These are phyloP conservation scores for Cataglyphis cursor DNA, from an alignment of 2,888 invertebrate genomes.

Conservation along the genomic window DNA sequence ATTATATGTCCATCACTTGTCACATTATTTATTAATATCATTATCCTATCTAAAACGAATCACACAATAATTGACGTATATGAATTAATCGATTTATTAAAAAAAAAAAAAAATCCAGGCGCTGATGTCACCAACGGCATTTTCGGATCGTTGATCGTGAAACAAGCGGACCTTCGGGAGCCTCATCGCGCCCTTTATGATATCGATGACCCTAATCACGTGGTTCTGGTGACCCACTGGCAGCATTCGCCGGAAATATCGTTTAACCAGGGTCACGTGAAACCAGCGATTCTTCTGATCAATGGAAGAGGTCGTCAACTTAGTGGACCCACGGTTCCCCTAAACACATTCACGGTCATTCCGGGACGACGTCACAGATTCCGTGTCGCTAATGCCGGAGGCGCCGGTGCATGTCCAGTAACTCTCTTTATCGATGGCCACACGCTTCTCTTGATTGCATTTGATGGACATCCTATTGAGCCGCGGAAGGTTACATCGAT, in stretches of 20 bases:
- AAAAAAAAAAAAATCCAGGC: slow-evolving; percentile 82
- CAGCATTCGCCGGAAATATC: slow-evolving; percentile 87
- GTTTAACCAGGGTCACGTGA: slow-evolving; percentile 86
- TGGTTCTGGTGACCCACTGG: slow-evolving; percentile 92
- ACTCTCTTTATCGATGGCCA: slow-evolving; percentile 90
- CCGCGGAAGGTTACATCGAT: slow-evolving; percentile 89
- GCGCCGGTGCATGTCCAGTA: slow-evolving; percentile 90
- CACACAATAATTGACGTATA: background rate
- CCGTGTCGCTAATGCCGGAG: slow-evolving; percentile 90
- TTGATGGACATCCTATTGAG: slow-evolving; percentile 91
- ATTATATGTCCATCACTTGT: no score
- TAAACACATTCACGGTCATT: slow-evolving; percentile 87
- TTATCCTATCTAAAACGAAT: background rate
- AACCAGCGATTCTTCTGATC: slow-evolving; percentile 89
- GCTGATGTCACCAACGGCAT: slow-evolving; percentile 91
- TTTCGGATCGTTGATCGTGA: slow-evolving; percentile 91
- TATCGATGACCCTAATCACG: slow-evolving; percentile 90
- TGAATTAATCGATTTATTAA: background rate
- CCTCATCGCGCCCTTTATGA: slow-evolving; percentile 90
- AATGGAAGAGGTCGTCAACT: slow-evolving; percentile 89
- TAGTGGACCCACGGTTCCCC: slow-evolving; percentile 84
- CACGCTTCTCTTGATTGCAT: slow-evolving; percentile 89
- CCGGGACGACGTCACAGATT: slow-evolving; percentile 90
- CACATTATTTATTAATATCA: slow-evolving; percentile 5
- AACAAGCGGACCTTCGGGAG: slow-evolving; percentile 89